Evolutionary conservation across 1,140 invertebrate species (phyloP), one percentile per base, ranked within the genome.

Genomic region (Heliconius nattereri): DNA sequence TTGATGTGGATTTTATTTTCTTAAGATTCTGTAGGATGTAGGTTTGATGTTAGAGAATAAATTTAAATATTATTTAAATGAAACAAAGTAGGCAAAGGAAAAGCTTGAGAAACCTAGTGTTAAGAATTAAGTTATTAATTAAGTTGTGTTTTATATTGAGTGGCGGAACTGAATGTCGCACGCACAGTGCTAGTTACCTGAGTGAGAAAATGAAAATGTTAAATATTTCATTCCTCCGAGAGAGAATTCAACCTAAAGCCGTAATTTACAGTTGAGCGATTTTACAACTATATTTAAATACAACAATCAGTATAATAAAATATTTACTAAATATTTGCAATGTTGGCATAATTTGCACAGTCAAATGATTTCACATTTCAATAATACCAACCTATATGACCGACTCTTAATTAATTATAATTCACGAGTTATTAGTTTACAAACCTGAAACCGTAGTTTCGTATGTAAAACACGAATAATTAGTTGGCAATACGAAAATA

Each of bases 331-430:
- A 66, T 66, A 60, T 60, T 60, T 23, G 54, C 23, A 23, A 26
- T 9, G 20, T 66, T 66, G 7, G 26, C 60, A 66, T 66, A 66
- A 66, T 26, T 66, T 26, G 60, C 13, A 26, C 13, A 66, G 9
- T 29, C 3, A 66, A 66, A 66, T 66, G 13, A 66, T 66, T 29
- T 29, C 60, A 5, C 2, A 29, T 66, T 66, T 66, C 26, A 66
- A 66, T 66, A 66, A 66, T 66, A 66, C 60, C 11, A 29, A 66
- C 60, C 60, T 26, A 13, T 66, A 23, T 13, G 23, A 26, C 23
- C 26, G 11, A 66, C 60, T 66, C 20, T 57, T 57, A 29, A 66
- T 66, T 66, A 66, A 66, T 66, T 26, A 66, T 66, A 66, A 66
- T 66, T 26, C 3, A 66, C 60, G 13, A 16, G 60, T 66, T 29